A percentile compares a stretch with the other conserved stretches of the same genome.
These are phyloP conservation scores for Gymnodraco acuticeps DNA, from an alignment of 2,797 vertebrate genomes.

Conservation along the genomic window DNA sequence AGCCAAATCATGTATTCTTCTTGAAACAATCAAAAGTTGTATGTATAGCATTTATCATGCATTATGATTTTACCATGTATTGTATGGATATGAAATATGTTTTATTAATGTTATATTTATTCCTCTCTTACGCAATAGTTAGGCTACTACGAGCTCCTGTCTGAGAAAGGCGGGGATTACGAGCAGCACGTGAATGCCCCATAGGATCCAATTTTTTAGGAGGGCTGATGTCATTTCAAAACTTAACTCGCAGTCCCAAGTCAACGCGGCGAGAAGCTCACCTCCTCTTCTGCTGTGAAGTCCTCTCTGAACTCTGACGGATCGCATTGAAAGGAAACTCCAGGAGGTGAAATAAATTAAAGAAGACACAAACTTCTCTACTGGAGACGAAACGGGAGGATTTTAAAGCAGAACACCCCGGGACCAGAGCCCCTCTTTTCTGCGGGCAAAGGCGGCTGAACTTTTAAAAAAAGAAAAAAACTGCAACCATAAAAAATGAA, in stretches of 20 bases:
- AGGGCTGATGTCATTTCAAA: slow-evolving; percentile 87
- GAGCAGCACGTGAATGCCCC: slow-evolving; percentile 41
- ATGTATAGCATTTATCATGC: neutral
- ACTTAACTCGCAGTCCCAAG: slow-evolving; percentile 80
- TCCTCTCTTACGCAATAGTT: neutral
- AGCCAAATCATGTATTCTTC: too few relatives aligned
- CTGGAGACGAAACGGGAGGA: slow-evolving; percentile 39
- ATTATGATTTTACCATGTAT: neutral
- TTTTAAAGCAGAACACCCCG: slow-evolving; percentile 37
- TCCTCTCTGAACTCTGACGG: slow-evolving; percentile 40
- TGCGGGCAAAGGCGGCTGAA: slow-evolving; percentile 67
- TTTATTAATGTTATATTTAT: neutral
- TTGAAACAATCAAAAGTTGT: too few relatives aligned
- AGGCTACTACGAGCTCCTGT: neutral
- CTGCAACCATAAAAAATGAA: slow-evolving; percentile 86
- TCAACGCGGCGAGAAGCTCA: slow-evolving; percentile 70
- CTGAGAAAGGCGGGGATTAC: neutral
- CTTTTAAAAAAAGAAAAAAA: slow-evolving; percentile 29
- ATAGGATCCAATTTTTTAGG: slow-evolving; percentile 63
- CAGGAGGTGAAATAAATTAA: slow-evolving; percentile 34
- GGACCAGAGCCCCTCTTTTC: slow-evolving; percentile 67
- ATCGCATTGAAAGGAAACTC: slow-evolving; percentile 13
- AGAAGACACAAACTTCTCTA: slow-evolving; percentile 14
- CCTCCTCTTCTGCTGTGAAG: slow-evolving; percentile 48
- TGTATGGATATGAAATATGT: neutral